Evolutionary conservation across 2,888 invertebrate genomes (phyloP), one percentile per base, ranked within the genome.

Genomic region (Lysandra bellargus): DNA sequence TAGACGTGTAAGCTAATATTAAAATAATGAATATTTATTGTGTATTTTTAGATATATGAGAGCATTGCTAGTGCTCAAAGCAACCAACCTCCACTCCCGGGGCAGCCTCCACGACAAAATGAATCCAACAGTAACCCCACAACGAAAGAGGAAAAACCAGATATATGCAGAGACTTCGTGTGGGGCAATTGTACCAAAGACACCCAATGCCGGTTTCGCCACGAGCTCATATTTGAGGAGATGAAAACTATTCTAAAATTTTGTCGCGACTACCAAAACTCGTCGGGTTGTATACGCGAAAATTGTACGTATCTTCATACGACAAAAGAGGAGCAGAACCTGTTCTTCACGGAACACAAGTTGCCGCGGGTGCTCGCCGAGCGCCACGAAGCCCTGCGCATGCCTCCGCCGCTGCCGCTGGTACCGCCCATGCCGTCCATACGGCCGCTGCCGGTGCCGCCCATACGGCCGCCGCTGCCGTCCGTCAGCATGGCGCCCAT

Each of bases 221-320:
- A 93, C 79, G 89, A 90, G 49, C 83, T 91, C 30, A 88, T 90
- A n/a, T 84, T 88, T 9, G 88, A 90, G 6, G 87, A 86, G 49
- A 91, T 93, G 91, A 89, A 88, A 86, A 84, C 85, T 1, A 89
- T 89, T 14, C 81, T 94, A 3, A 88, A 87, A 79, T 93, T 94
- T 80, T 94, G 94, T 78, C 92, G 92, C 84, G 90, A 94, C 80
- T 89, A 85, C 81, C 94, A 94, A 83, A 94, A 94, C 80, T 86
- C 87, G 76, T 84, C 87, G 9, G 90, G 90, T 4, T 94, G 94
- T 80, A 84, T 81, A 1, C 84, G 92, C 69, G 86, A 88, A 49
- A 88, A 88, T 78, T 93, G 94, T 80, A 89, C 88, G 0, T 94
- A 89, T 82, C 83, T 93, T 5, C 93, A 93, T 75, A 84, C 90